These are phyloP conservation scores for Elmis aenea DNA, from an alignment of 2,888 invertebrate species.

Conservation along the genomic window DNA sequence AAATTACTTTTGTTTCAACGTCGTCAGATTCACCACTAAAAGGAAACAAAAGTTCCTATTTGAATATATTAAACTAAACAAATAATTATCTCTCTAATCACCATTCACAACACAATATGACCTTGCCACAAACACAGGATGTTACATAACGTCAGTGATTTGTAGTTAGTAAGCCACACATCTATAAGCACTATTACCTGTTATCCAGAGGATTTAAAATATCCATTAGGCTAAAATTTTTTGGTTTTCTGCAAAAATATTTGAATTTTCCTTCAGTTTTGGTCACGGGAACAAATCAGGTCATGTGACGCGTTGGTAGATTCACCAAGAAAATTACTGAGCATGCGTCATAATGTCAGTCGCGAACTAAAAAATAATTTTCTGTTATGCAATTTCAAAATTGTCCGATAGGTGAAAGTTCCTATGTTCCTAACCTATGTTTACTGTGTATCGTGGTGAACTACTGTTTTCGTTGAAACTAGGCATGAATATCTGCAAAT, in stretches of 20 bases:
- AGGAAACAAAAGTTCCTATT: constrained; percentile 9
- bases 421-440: too few species aligned
- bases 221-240: constrained; percentile 50
- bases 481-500: too few species aligned
- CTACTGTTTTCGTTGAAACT: too few species aligned
- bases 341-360: constrained; percentile 16
- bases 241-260: constrained; percentile 47
- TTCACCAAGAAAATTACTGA: constrained; percentile 20
- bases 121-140: constrained; percentile 20
- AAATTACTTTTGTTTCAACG: constrained; percentile 39
- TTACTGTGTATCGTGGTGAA: too few species aligned
- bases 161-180: constrained; percentile 1
- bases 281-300: constrained; percentile 71
- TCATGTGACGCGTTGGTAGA: constrained; percentile 58
- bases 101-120: constrained; percentile 31
- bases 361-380: too few species aligned
- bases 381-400: too few species aligned
- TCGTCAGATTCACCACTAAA: constrained; percentile 30
- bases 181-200: constrained; percentile 48
- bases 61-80: constrained; percentile 9
- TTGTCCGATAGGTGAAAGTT: too few species aligned
- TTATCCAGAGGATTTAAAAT: constrained; percentile 58
- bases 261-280: constrained; percentile 64
- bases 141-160: constrained; percentile 26
- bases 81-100: constrained; percentile 24